phyloP scores from a whole-genome alignment of 2,888 invertebrate species.

The Phortica okadai region DNA sequence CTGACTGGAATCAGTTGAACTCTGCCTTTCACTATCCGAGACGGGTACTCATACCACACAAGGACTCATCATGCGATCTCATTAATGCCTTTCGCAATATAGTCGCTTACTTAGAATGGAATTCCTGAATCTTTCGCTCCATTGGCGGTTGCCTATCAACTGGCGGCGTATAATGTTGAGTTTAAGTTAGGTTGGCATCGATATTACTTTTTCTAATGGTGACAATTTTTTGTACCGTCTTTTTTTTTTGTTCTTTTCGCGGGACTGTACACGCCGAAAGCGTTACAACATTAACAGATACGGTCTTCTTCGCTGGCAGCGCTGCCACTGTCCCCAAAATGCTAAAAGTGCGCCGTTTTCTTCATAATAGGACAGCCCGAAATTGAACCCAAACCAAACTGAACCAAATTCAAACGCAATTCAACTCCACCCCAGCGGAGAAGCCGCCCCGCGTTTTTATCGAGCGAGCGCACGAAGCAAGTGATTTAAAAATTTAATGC shows the following conservation, averaged over 20 bases:
- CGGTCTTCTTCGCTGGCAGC: neutral
- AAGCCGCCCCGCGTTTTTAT: neutral
- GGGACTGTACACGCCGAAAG: neutral
- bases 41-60: too few relatives aligned
- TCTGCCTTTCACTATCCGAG: too few relatives aligned
- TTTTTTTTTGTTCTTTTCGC: neutral
- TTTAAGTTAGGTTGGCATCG: too few relatives aligned
- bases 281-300: neutral
- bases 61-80: too few relatives aligned
- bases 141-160: too few relatives aligned
- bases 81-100: too few relatives aligned
- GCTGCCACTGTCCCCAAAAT: slow-evolving; percentile 2
- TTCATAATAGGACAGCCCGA: neutral
- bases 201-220: too few relatives aligned
- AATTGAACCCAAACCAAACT: neutral
- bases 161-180: too few relatives aligned
- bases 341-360: slow-evolving; percentile 22
- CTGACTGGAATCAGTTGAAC: too few relatives aligned
- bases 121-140: too few relatives aligned
- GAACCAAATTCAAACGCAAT: slow-evolving; percentile 30
- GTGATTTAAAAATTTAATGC: slow-evolving; percentile 70
- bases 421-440: slow-evolving; percentile 19
- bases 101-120: too few relatives aligned
- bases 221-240: neutral
- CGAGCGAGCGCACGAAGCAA: slow-evolving; percentile 37